Percentiles rank a stretch among this genome's conserved stretches.
phyloP scores from a whole-genome alignment of 64 coral and sea anemone species.

The Stichodactyla helianthus region DNA sequence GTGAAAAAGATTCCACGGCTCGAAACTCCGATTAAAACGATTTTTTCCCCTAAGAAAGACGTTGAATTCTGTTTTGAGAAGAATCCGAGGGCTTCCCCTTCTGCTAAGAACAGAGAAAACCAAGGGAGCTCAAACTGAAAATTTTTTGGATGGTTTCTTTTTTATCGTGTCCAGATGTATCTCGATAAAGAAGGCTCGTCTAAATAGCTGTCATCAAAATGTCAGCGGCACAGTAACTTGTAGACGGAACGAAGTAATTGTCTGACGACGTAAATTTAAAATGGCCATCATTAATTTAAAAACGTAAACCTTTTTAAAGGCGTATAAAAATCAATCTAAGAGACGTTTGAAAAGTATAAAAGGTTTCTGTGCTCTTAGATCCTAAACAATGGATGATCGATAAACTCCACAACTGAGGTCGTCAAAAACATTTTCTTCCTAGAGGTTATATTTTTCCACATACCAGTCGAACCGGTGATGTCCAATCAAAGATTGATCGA shows the following conservation, averaged over 20 bases:
- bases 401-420: not conserved
- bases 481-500: not conserved
- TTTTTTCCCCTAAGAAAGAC: not conserved
- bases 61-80: not conserved
- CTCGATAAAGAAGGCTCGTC: conserved; percentile 3
- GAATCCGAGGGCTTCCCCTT: not conserved
- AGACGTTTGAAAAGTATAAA: not conserved
- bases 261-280: conserved; percentile 6
- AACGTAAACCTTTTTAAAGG: not conserved
- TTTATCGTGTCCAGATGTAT: not conserved
- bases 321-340: not conserved
- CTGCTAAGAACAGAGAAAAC: not conserved
- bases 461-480: not conserved
- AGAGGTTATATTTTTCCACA: not conserved
- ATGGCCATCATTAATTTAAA: not conserved
- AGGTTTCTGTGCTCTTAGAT: conserved; percentile 2
- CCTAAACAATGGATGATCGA: not conserved
- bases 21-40: not conserved
- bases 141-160: not conserved
- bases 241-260: not conserved
- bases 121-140: not conserved
- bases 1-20: not conserved
- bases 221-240: not conserved
- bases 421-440: not conserved
- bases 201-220: conserved; percentile 1